Conservation (phyloP, 2,113 vertebrate species). For the Verasper variegatus region DNA sequence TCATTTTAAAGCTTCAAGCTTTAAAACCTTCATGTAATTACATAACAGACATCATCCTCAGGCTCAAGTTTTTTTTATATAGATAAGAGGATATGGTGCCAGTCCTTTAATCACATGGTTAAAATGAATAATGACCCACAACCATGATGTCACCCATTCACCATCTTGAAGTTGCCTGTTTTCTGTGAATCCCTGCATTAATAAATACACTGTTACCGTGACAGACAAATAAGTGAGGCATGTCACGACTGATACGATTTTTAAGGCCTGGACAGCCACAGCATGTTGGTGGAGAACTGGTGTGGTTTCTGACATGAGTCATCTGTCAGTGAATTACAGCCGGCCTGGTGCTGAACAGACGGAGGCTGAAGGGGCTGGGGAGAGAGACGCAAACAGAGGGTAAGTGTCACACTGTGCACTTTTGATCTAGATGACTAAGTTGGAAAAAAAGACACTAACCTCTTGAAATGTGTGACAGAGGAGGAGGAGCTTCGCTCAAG, state of each 20-base stretch:
- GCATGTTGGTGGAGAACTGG: neutral
- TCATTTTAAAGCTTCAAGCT: too few species aligned
- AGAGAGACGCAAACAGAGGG: neutral
- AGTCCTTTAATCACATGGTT: too few species aligned
- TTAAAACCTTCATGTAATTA: too few species aligned
- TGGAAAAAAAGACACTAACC: constrained; percentile 31
- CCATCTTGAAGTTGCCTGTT: neutral
- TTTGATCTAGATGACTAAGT: neutral
- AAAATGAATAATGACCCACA: too few species aligned
- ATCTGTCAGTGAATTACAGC: constrained; percentile 44
- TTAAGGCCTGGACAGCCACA: neutral
- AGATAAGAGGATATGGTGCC: too few species aligned
- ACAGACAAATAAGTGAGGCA: neutral
- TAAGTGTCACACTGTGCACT: neutral
- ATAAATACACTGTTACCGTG: too few species aligned
- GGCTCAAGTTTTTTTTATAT: too few species aligned
- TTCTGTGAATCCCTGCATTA: neutral
- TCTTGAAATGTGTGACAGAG: constrained; percentile 32
- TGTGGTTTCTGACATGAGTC: neutral
- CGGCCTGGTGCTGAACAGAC: constrained; percentile 50
- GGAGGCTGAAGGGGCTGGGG: constrained; percentile 58
- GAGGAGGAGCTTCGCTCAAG: constrained; percentile 34
- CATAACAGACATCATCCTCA: too few species aligned
- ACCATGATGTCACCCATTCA: too few species aligned
- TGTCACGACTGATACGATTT: neutral